Evolutionary conservation across 2,888 invertebrate genomes (phyloP).

Genomic region (Pristionchus japonicus): DNA sequence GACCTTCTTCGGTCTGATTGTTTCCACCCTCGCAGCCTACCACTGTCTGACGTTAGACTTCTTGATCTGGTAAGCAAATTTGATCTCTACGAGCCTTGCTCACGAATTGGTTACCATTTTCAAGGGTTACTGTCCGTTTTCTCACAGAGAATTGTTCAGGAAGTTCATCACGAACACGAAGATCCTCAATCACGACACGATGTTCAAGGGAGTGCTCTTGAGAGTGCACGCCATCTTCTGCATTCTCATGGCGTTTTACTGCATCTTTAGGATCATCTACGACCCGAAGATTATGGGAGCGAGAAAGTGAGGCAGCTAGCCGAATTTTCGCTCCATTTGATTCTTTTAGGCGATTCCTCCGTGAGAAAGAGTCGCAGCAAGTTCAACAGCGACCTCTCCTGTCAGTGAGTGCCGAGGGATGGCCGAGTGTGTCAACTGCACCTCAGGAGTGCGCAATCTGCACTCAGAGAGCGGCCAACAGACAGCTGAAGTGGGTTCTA

Average conservation of each 20-base stretch:
- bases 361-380: background rate
- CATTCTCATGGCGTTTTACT: background rate
- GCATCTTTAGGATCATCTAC: background rate
- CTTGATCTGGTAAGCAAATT: background rate
- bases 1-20: background rate
- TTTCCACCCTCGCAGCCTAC: background rate
- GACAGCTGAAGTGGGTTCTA: constrained; percentile 49
- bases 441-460: constrained; percentile 52
- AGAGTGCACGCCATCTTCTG: background rate
- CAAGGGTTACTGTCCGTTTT: too few species aligned
- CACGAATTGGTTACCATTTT: too few species aligned
- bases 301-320: background rate
- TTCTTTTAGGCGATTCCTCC: background rate
- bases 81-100: too few species aligned
- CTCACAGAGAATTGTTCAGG: background rate
- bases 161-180: background rate
- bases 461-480: constrained; percentile 48
- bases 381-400: background rate
- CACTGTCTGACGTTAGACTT: background rate
- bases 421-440: background rate
- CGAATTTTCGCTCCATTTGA: background rate
- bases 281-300: background rate
- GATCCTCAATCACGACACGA: background rate
- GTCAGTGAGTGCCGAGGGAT: constrained; percentile 12
- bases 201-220: constrained; percentile 7